phyloP scores from a whole-genome alignment of 2,797 vertebrate genomes.

The Pempheris klunzingeri region DNA sequence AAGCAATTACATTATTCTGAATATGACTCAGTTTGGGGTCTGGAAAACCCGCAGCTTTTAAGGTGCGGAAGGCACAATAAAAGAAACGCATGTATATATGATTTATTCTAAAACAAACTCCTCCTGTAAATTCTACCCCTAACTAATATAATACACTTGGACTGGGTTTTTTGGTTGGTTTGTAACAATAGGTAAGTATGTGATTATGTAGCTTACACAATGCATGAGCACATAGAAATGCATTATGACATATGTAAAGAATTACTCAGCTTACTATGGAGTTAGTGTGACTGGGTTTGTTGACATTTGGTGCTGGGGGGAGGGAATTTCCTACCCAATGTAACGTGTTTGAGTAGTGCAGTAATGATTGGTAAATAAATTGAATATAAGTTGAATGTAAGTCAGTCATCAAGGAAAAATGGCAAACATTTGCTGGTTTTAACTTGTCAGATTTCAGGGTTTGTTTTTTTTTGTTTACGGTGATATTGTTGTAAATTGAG shows the following conservation, averaged over 20 bases:
- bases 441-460: neutral
- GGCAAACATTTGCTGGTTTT: neutral
- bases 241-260: neutral
- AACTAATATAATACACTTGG: no score
- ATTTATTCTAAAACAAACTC: neutral
- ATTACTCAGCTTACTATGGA: neutral
- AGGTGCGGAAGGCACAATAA: neutral
- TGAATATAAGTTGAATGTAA: neutral
- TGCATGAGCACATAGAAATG: neutral
- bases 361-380: neutral
- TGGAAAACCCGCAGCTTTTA: neutral
- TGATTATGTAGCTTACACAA: neutral
- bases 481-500: neutral
- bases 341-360: neutral
- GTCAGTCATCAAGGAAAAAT: neutral
- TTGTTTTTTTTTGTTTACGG: neutral
- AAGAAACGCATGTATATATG: neutral
- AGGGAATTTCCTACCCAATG: neutral
- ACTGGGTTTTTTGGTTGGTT: neutral
- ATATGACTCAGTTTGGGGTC: constrained; percentile 17
- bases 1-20: neutral
- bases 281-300: neutral
- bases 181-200: neutral
- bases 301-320: constrained; percentile 1
- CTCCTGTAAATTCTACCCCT: neutral